These are phyloP conservation scores for Pyralis farinalis DNA, from an alignment of 2,888 invertebrate genomes.

Conservation along the genomic window DNA sequence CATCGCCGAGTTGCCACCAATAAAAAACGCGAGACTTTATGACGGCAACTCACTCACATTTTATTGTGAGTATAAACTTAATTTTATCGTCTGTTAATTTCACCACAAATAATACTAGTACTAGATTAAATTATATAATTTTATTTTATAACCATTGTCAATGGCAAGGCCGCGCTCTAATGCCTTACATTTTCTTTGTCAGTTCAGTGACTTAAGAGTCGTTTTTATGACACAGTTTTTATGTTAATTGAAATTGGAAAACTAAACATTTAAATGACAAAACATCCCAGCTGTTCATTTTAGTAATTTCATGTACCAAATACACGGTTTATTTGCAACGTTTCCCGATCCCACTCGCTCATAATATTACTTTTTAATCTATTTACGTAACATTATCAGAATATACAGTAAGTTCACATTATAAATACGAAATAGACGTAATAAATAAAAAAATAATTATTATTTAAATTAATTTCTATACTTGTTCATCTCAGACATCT, in stretches of 20 bases:
- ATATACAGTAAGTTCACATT: too few relatives aligned
- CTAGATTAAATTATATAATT: constrained; percentile 72
- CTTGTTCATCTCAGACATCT: background rate
- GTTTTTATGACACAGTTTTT: constrained; percentile 5
- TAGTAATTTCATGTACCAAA: too few relatives aligned
- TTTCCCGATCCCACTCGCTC: too few relatives aligned
- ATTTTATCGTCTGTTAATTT: constrained; percentile 81
- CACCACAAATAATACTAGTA: constrained; percentile 78
- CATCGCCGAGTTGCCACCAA: constrained; percentile 71
- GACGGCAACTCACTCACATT: constrained; percentile 81
- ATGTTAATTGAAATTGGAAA: background rate
- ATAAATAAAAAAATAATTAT: too few relatives aligned
- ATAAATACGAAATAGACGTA: too few relatives aligned
- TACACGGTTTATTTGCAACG: too few relatives aligned
- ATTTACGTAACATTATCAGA: too few relatives aligned
- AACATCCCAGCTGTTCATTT: too few relatives aligned
- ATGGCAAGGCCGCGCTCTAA: constrained; percentile 54
- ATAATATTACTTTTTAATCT: too few relatives aligned
- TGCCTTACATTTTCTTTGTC: constrained; percentile 36
- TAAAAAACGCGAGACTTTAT: constrained; percentile 81
- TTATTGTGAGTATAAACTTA: constrained; percentile 81
- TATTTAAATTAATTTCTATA: background rate
- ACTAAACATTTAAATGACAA: too few relatives aligned
- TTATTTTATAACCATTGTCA: constrained; percentile 60
- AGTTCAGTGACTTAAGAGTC: constrained; percentile 33